Base-by-base conservation (phyloP, 2,113 vertebrate genomes). In the Myiopsitta monachus region DNA sequence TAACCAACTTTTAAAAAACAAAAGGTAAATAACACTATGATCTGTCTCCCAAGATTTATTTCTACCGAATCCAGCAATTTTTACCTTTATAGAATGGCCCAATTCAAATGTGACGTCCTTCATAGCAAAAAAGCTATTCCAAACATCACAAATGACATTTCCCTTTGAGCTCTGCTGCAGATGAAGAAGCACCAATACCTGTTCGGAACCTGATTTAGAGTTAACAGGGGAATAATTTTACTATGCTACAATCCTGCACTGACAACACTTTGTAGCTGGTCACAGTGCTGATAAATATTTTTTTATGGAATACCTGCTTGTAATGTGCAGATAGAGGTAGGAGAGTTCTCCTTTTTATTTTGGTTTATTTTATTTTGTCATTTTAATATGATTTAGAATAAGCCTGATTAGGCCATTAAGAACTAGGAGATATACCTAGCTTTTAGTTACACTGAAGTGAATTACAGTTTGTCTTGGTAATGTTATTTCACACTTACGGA, bases 181-280 rank as follows among this genome's bases (percentile, higher is more conserved):
- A 73, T 90, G 73, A 90, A 82, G 44, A 81, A 94, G n/a, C 55
- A 90, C 52, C 63, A 69, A 63, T 69, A 83, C 92, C 87, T 64
- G 67, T 79, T 94, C n/a, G 52, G 46, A 76, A 87, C 30, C 87
- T 57, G 83, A 97, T 96, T 98, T 96, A 96, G 51, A 86, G 66
- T 89, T 92, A 94, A 74, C 38, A 88, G 49, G 55, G 75, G 57
- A 41, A 84, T 89, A 79, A 97, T 95, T 95, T 95, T 84, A 39
- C 63, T 70, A 10, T 33, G 57, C 49, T 90, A 90, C 74, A 70
- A 43, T 61, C 83, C 82, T 9, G 0, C 66, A 36, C 86, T 61
- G 57, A 14, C 1, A 73, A 61, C 6, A 1, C 66, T 67, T 93
- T 97, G 95, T 91, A 89, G 96, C 66, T 96, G 75, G 79, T 70